Percentiles rank a stretch among this genome's conserved stretches.
phyloP scores from a whole-genome alignment of 2,113 vertebrate species.

The Oceanites oceanicus region DNA sequence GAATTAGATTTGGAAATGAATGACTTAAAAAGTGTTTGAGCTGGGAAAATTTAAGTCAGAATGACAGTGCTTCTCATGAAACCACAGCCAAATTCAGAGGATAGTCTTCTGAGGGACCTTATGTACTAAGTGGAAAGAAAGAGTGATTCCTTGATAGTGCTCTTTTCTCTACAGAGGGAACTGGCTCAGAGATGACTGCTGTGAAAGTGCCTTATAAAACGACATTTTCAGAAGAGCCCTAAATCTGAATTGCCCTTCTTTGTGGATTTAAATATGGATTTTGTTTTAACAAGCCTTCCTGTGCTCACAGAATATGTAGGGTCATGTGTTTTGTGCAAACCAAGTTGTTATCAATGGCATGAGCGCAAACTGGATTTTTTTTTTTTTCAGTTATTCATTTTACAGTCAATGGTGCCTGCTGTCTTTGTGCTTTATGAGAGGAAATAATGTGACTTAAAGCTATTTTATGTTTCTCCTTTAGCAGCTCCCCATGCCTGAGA shows the following conservation, averaged over 20 bases:
- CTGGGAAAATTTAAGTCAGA: background rate
- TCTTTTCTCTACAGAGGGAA: background rate
- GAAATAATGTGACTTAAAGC: background rate
- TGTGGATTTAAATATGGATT: background rate
- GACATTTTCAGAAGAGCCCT: background rate
- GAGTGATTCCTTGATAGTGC: background rate
- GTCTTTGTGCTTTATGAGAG: background rate
- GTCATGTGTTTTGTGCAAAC: background rate
- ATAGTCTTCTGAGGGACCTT: background rate
- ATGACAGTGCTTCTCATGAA: background rate
- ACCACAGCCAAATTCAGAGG: background rate
- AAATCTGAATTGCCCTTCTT: background rate
- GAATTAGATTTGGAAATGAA: background rate
- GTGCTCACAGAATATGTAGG: background rate
- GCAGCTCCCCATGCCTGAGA: background rate
- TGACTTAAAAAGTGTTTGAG: background rate
- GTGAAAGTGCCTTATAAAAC: background rate
- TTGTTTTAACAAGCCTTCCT: background rate
- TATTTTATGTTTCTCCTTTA: background rate
- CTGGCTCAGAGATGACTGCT: background rate
- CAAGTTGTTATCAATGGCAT: background rate
- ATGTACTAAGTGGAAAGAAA: background rate
- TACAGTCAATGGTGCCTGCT: background rate
- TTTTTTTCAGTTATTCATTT: background rate
- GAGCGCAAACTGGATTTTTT: background rate